A percentile compares a stretch with the other conserved stretches of the same genome.
Evolutionary conservation across 2,113 vertebrate species (phyloP).

Genomic region (Cololabis saira): DNA sequence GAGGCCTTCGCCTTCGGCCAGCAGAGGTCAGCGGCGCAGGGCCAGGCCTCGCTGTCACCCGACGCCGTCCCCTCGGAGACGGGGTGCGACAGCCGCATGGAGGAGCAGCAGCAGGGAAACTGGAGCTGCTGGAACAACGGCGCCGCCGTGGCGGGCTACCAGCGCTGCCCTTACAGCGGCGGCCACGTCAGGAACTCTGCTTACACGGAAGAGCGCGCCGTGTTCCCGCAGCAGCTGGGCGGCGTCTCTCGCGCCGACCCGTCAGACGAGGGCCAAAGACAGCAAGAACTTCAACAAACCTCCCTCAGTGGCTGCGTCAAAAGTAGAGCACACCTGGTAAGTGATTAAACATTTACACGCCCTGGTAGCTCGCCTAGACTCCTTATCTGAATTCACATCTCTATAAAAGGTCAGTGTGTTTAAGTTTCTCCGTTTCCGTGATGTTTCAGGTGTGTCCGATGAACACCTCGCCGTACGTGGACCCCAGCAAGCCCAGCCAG

Average conservation of each 20-base stretch:
- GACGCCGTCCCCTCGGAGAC: constrained; percentile 65
- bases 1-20: constrained; percentile 86
- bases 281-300: constrained; percentile 25
- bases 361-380: rapidly evolving
- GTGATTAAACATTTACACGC: constrained; percentile 3
- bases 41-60: constrained; percentile 69
- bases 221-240: constrained; percentile 72
- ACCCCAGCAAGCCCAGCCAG: constrained; percentile 91
- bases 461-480: constrained; percentile 91
- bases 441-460: constrained; percentile 90
- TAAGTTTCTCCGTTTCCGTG: rapidly evolving
- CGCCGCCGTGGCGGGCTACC: constrained; percentile 57
- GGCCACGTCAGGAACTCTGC: constrained; percentile 75
- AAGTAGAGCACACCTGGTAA: constrained; percentile 92
- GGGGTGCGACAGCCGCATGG: constrained; percentile 64
- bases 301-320: constrained; percentile 72
- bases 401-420: background rate
- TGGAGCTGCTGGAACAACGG: constrained; percentile 79
- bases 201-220: constrained; percentile 81
- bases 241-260: constrained; percentile 66
- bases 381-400: background rate
- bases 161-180: constrained; percentile 71
- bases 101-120: constrained; percentile 69
- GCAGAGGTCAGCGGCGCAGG: constrained; percentile 68
- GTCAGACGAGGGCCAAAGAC: constrained; percentile 67